Evolutionary conservation across 2,113 vertebrate species (phyloP).

Genomic region (Circaetus cinerascens): DNA sequence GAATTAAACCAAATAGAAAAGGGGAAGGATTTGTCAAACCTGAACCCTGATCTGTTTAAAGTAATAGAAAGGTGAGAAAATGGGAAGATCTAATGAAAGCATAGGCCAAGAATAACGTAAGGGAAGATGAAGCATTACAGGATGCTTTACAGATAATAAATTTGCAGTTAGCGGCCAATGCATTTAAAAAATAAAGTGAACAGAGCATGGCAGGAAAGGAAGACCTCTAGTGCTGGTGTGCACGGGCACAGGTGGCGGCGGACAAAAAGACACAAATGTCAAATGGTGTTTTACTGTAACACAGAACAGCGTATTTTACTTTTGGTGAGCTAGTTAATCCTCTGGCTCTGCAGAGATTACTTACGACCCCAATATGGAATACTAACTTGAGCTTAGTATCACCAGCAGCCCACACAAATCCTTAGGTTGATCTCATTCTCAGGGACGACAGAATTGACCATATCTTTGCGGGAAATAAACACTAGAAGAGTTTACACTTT

Average conservation of each 20-base stretch:
- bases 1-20: neutral
- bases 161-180: neutral
- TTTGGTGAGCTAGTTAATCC: neutral
- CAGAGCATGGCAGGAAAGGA: neutral
- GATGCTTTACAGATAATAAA: neutral
- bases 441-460: neutral
- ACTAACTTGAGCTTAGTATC: neutral
- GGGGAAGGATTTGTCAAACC: neutral
- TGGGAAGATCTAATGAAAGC: neutral
- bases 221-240: neutral
- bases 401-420: neutral
- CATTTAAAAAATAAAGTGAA: neutral
- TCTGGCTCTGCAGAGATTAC: neutral
- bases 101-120: neutral
- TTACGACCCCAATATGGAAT: neutral
- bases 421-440: neutral
- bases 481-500: neutral
- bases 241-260: neutral
- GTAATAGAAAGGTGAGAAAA: neutral
- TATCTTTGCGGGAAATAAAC: neutral
- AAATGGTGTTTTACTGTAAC: neutral
- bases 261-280: neutral
- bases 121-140: neutral
- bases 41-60: neutral
- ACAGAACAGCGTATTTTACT: neutral